Percentiles rank a stretch among this genome's conserved stretches.
Conservation (phyloP, 2,113 vertebrate genomes). For the Elephantulus edwardii region DNA sequence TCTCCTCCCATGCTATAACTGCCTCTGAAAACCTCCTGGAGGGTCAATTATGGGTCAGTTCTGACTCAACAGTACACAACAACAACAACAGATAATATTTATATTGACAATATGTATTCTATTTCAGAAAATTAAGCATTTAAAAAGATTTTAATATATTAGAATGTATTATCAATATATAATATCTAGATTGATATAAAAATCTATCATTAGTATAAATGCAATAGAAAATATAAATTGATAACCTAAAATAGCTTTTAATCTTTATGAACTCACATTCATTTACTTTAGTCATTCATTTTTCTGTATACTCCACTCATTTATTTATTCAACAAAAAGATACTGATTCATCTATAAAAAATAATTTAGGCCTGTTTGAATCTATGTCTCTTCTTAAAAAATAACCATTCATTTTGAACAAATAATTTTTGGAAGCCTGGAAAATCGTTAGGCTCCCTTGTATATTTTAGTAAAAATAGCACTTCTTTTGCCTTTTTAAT, state of each 20-base stretch:
- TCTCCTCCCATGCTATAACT: no score
- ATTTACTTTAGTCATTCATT: not conserved
- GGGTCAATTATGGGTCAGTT: no score
- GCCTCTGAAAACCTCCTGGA: no score
- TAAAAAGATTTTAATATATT: no score
- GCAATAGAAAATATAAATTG: slow-evolving; percentile 17
- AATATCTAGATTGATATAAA: no score
- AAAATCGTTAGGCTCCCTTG: slow-evolving; percentile 34
- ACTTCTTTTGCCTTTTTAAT: slow-evolving; percentile 50
- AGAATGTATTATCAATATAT: no score
- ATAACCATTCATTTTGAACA: slow-evolving; percentile 35
- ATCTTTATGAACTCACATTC: not conserved
- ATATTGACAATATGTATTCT: no score
- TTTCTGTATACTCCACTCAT: not conserved
- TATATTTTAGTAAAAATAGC: slow-evolving; percentile 23
- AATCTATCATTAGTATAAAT: not conserved
- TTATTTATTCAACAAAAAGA: slow-evolving; percentile 5
- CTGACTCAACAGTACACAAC: no score
- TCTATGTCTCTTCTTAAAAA: not conserved
- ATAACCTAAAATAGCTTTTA: not conserved
- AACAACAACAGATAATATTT: no score
- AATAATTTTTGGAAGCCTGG: slow-evolving; percentile 38
- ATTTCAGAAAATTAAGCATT: no score
- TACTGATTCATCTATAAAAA: not conserved
- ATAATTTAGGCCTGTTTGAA: not conserved